A percentile compares a stretch with the other conserved stretches of the same genome.
These are phyloP conservation scores for Cactoblastis cactorum DNA, from an alignment of 2,888 invertebrate genomes.

Conservation along the genomic window DNA sequence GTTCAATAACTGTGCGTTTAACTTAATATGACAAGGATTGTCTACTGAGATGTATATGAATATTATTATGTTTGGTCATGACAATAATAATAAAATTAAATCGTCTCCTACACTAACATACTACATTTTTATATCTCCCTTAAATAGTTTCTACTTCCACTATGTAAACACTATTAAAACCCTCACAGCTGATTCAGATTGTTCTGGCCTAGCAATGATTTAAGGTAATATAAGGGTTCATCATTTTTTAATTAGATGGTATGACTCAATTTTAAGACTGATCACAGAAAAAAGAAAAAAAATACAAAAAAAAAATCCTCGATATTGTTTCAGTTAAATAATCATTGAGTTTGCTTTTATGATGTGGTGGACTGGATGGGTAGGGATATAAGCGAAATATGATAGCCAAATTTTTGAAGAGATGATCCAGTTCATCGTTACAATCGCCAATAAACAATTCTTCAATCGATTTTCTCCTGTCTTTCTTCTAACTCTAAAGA, in stretches of 20 bases:
- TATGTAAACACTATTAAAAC: constrained; percentile 33
- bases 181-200: constrained; percentile 43
- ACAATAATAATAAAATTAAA: constrained; percentile 24
- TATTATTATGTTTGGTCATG: not conserved
- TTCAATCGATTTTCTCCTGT: constrained; percentile 62
- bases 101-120: constrained; percentile 50
- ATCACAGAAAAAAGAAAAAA: constrained; percentile 66
- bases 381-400: constrained; percentile 40
- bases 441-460: constrained; percentile 41
- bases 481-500: constrained; percentile 60
- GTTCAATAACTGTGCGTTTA: not conserved
- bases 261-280: constrained; percentile 81
- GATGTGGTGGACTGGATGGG: constrained; percentile 39
- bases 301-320: constrained; percentile 44
- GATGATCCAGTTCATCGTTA: constrained; percentile 40
- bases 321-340: constrained; percentile 50
- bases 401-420: constrained; percentile 59
- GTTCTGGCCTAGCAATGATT: constrained; percentile 69
- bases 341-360: constrained; percentile 39
- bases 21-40: not conserved
- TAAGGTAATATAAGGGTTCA: constrained; percentile 65
- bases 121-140: constrained; percentile 42
- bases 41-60: not conserved
- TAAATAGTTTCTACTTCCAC: constrained; percentile 46
- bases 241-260: constrained; percentile 76